These are phyloP conservation scores for Clarias batrachus DNA, from an alignment of 2,113 vertebrate species.

Conservation along the genomic window DNA sequence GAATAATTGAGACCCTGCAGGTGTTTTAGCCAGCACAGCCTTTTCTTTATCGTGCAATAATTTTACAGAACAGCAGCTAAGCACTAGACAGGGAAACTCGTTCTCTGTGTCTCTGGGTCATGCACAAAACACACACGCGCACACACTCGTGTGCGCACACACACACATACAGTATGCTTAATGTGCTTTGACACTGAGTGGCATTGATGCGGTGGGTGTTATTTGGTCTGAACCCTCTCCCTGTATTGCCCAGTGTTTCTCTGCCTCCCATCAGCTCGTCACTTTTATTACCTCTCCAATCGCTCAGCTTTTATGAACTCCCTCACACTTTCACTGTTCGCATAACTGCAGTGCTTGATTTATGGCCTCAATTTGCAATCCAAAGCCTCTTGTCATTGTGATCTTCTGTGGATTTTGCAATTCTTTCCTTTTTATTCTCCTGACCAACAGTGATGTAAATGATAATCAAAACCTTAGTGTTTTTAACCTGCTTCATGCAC, in stretches of 20 bases:
- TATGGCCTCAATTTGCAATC: not conserved
- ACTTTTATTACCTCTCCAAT: not conserved
- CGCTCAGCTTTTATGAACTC: not conserved
- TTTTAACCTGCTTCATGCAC: not conserved
- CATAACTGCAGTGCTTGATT: not conserved
- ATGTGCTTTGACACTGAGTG: not conserved
- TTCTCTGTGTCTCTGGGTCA: not conserved
- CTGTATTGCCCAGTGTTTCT: not conserved
- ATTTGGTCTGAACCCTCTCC: not conserved
- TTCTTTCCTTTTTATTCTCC: not conserved
- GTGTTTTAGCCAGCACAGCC: not conserved
- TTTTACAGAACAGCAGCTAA: not conserved
- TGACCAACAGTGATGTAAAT: not conserved
- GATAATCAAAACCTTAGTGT: not conserved
- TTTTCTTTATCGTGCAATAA: not conserved
- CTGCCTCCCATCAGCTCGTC: not conserved
- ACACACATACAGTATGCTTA: not conserved
- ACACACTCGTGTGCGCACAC: not conserved
- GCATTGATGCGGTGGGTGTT: not conserved
- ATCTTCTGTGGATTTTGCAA: not conserved
- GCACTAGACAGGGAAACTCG: conserved; percentile 1
- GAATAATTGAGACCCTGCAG: not conserved
- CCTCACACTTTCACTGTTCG: not conserved
- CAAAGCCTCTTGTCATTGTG: not conserved
- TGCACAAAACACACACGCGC: not conserved